A percentile compares a stretch with the other conserved stretches of the same genome.
Conservation (phyloP, 2,888 invertebrate species). For the Hypolimnas misippus region DNA sequence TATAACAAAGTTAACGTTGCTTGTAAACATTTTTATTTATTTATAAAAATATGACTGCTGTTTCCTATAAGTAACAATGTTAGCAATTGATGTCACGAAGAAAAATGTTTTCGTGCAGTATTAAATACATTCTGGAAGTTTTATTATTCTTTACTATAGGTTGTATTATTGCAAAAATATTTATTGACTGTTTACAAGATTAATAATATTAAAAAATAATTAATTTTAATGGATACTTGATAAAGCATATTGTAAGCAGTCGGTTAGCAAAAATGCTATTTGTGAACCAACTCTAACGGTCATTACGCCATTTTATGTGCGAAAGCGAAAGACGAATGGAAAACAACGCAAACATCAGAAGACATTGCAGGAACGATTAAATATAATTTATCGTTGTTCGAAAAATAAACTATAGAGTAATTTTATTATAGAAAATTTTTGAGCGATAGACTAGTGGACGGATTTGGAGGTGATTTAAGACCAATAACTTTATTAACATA, state of each 20-base stretch:
- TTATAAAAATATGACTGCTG: background rate
- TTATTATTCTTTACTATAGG: too few species aligned
- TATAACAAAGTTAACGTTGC: constrained; percentile 2
- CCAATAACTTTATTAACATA: background rate
- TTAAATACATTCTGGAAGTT: too few species aligned
- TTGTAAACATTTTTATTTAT: background rate
- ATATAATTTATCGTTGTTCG: constrained; percentile 26
- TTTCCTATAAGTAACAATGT: background rate
- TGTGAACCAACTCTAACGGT: constrained; percentile 23
- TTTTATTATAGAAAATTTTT: constrained; percentile 23
- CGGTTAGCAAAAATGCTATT: background rate
- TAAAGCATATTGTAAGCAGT: too few species aligned
- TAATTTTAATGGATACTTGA: too few species aligned
- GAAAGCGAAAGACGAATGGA: constrained; percentile 34
- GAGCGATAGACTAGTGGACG: background rate
- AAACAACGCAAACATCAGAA: constrained; percentile 31
- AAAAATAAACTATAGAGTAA: constrained; percentile 28
- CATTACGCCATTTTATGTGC: constrained; percentile 33
- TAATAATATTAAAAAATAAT: too few species aligned
- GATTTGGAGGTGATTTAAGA: background rate
- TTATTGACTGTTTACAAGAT: too few species aligned
- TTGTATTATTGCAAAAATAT: too few species aligned
- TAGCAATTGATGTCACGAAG: background rate
- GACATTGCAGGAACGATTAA: constrained; percentile 23
- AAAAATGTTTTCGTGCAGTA: background rate